Conservation (phyloP, 2,113 vertebrate species). For the Poicephalus meyeri region DNA sequence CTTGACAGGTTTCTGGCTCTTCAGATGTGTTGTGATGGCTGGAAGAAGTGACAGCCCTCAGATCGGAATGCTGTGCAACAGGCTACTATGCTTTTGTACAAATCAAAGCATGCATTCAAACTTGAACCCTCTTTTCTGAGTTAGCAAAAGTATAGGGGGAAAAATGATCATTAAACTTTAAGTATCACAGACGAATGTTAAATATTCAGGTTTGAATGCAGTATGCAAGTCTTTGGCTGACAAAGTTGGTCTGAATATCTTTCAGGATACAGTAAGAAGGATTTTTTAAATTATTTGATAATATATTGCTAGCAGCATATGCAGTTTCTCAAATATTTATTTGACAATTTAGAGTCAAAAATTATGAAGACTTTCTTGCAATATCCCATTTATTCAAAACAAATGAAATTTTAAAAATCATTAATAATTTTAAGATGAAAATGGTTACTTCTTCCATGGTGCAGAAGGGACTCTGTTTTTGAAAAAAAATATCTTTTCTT, state of each 20-base stretch:
- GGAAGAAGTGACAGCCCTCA: constrained; percentile 61
- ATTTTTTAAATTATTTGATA: neutral
- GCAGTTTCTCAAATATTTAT: neutral
- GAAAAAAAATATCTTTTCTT: neutral
- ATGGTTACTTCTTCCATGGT: neutral
- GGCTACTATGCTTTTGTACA: constrained; percentile 35
- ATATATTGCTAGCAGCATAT: neutral
- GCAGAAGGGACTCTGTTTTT: rapidly evolving
- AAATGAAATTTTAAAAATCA: neutral
- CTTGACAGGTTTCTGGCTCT: constrained; percentile 56
- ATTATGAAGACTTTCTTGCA: neutral
- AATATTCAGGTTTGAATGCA: neutral
- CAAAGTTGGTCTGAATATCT: neutral
- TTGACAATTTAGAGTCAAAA: neutral
- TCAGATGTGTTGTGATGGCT: constrained; percentile 61
- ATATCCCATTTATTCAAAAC: neutral
- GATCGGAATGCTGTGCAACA: constrained; percentile 41
- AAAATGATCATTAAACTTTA: neutral
- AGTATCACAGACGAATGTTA: neutral
- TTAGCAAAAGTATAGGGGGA: neutral
- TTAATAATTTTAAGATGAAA: neutral
- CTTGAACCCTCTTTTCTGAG: neutral
- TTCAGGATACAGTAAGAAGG: neutral
- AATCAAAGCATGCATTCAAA: constrained; percentile 60
- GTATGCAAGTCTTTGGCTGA: neutral